Conservation (phyloP, 2,113 vertebrate genomes). For the Phoenicopterus ruber region DNA sequence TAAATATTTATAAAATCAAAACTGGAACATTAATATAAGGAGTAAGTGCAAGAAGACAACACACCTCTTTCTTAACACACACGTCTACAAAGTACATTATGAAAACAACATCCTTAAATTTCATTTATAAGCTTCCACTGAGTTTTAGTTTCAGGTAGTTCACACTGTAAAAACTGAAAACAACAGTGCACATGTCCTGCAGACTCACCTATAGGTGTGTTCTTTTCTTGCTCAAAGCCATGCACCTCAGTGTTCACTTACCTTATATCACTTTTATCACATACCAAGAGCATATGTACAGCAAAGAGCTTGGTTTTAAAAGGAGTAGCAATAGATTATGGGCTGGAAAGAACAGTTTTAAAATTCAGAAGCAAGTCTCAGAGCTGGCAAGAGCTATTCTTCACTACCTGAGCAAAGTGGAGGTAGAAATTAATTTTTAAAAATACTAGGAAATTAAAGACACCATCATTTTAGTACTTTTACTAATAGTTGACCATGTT, state of each 20-base stretch:
- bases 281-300: neutral
- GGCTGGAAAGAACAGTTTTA: neutral
- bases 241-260: rapidly evolving
- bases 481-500: neutral
- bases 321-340: neutral
- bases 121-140: neutral
- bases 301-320: neutral
- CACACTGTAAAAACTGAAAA: neutral
- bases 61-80: neutral
- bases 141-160: neutral
- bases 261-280: neutral
- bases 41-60: neutral
- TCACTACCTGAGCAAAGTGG: neutral
- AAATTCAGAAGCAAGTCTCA: neutral
- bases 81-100: neutral
- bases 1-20: neutral
- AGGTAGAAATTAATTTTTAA: neutral
- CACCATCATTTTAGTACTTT: neutral
- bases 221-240: neutral
- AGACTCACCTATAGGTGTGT: neutral
- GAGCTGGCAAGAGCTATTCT: neutral
- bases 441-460: neutral
- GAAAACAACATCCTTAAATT: neutral
- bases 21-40: neutral
- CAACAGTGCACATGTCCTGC: neutral